Evolutionary conservation across 2,113 vertebrate genomes (phyloP), one percentile per base, ranked within the genome.

Genomic region (Uropsilus gracilis): DNA sequence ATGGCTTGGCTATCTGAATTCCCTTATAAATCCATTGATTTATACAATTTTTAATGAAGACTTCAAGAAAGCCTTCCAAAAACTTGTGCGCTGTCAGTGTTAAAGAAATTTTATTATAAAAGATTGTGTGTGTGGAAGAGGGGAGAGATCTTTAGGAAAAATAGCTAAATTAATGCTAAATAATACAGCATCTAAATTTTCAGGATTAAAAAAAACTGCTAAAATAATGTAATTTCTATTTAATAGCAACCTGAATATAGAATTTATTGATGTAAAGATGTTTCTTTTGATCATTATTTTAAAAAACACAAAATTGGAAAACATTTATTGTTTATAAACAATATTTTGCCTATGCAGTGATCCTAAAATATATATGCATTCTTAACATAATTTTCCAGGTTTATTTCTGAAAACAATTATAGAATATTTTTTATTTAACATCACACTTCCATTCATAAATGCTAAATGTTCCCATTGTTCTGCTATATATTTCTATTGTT

Each of bases 21-120:
- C 99, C 9, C 99, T 99, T 73, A 99, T 99, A 97, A 99, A 99
- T 96, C 99, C 99, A 30, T 98, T 99, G 89, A 99, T 99, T 97
- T 99, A 99, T 97, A 99, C 99, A 83, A 99, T 99, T 95, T 99
- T 99, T 97, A 99, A 99, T 96, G 99, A 99, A 98, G 99, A 99
- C 98, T 99, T 99, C 97, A 99, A 99, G 97, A 99, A 99, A 97
- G 99, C 99, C 83, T 99, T 99, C 97, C 99, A 99, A 98, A 99
- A 99, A 98, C 98, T 99, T 86, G 97, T 99, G 89, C 98, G 97
- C 87, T 99, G 99, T 90, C 99, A 97, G 83, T 98, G 98, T 96
- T 99, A 99, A 98, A 99, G 34, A 92, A 78, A 30, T 84, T 94
- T 91, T 86, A 73, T 93, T 95, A n/a, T 95, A 66, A 73, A 86